Percentiles rank a stretch among this genome's conserved stretches.
Evolutionary conservation across 1,140 invertebrate species (phyloP).

Genomic region (Drosophila repleta): DNA sequence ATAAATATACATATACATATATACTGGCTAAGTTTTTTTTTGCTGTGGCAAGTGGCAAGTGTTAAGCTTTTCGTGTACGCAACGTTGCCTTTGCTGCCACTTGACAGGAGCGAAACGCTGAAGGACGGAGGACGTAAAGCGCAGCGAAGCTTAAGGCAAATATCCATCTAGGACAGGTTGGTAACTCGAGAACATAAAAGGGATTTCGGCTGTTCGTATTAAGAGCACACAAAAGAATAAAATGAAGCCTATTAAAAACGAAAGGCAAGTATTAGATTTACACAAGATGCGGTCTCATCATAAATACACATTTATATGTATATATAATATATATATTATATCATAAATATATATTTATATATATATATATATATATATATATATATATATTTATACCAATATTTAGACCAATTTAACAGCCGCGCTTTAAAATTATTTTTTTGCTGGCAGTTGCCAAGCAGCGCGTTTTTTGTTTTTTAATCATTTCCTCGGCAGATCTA

Average conservation of each 20-base stretch:
- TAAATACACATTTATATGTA: background rate
- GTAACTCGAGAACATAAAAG: constrained; percentile 73
- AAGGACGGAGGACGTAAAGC: constrained; percentile 6
- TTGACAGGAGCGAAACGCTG: constrained; percentile 14
- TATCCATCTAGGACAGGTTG: constrained; percentile 43
- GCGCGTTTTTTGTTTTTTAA: constrained; percentile 24
- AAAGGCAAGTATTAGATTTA: constrained; percentile 50
- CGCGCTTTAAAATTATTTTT: constrained; percentile 14
- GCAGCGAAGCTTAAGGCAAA: constrained; percentile 41
- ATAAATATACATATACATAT: background rate
- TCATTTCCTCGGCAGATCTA: constrained; percentile 44
- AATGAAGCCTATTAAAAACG: constrained; percentile 49
- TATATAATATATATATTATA: constrained; percentile 1
- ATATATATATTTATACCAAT: constrained; percentile 10
- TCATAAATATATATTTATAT: background rate
- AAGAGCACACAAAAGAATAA: constrained; percentile 45
- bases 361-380: background rate
- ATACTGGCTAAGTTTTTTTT: constrained; percentile 17
- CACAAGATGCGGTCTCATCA: constrained; percentile 17
- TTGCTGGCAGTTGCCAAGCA: constrained; percentile 23
- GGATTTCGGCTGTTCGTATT: constrained; percentile 34
- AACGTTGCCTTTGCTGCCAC: constrained; percentile 34
- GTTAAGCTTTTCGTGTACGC: constrained; percentile 62
- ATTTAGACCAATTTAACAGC: too few species aligned
- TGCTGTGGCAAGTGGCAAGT: constrained; percentile 48